phyloP scores from a whole-genome alignment of 2,113 vertebrate genomes.

The Chlamydotis undulata region DNA sequence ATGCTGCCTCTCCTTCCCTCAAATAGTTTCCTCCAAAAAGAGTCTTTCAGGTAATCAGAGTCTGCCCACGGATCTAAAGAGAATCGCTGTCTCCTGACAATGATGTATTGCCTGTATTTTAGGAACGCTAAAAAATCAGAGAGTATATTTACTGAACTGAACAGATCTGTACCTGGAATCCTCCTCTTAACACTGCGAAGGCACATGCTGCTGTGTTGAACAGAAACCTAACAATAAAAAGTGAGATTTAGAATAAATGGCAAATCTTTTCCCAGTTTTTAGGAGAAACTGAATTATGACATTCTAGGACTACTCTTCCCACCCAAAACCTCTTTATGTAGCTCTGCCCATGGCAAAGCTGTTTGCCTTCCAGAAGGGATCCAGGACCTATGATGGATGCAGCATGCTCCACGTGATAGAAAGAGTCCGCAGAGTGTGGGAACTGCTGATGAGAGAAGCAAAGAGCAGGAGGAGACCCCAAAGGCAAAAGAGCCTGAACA shows the following conservation, averaged over 20 bases:
- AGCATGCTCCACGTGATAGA: neutral
- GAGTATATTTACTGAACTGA: slow-evolving; percentile 21
- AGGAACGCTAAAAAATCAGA: slow-evolving; percentile 1
- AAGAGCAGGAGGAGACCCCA: neutral
- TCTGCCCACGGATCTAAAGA: slow-evolving; percentile 23
- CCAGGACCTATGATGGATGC: neutral
- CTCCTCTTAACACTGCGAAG: neutral
- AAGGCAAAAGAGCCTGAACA: neutral
- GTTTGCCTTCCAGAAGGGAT: neutral
- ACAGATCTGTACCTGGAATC: neutral
- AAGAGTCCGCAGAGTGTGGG: neutral
- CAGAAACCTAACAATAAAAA: neutral
- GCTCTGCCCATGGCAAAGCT: neutral
- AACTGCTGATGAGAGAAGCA: neutral
- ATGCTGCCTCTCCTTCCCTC: slow-evolving; percentile 37
- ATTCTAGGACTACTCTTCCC: neutral
- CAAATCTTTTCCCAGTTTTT: neutral
- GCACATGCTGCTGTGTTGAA: neutral
- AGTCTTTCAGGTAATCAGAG: neutral
- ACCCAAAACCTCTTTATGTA: neutral
- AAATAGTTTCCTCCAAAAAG: slow-evolving; percentile 14
- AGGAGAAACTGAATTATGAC: neutral
- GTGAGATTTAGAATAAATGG: neutral
- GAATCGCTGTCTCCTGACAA: slow-evolving; percentile 40
- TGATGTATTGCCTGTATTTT: slow-evolving; percentile 41